Evolutionary conservation across 2,797 vertebrate species (phyloP), one percentile per base, ranked within the genome.

Genomic region (Sebastiscus tertius): DNA sequence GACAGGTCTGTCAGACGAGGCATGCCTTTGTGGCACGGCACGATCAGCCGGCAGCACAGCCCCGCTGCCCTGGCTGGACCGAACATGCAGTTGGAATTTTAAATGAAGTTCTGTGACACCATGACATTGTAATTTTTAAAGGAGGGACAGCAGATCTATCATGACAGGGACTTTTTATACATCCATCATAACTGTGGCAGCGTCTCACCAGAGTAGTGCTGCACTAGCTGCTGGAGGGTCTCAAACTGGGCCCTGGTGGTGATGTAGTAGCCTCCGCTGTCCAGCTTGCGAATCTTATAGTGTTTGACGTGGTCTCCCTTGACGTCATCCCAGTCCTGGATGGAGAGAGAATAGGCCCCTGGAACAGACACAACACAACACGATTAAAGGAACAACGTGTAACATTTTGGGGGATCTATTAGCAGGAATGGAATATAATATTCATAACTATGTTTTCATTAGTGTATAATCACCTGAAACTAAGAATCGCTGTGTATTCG

Each of bases 21-120:
- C 99, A 99, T 99, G 94, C 98, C 98, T 96, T 99, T 99, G 96
- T 99, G 98, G 94, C 99, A 99, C 73, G 98, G 98, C 74, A 98
- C 97, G 84, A 99, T 98, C 93, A 99, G 97, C 77, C 98, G 96
- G 94, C 98, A 99, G 96, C 99, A 99, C 91, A 99, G 97, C 80
- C 99, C 99, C 20, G 98, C 99, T 56, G 99, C 99, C 96, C 98
- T 96, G 93, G 98, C 98, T 99, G 87, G 56, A 88, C 13, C 1
- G 2, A 71, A 0, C 27, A 10, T 0, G 24, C n/a, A 26, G 34
- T 24, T 67, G 24, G 11, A 58, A 20, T 46, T 49, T 63, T 59
- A 49, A 52, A 72, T 5, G 2, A 46, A 12, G 72, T 54, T 54
- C 13, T 4, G 36, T 18, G 33, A 49, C 73, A 71, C 24, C 42